phyloP scores from a whole-genome alignment of 2,113 vertebrate genomes.

The Ceyx cyanopectus region DNA sequence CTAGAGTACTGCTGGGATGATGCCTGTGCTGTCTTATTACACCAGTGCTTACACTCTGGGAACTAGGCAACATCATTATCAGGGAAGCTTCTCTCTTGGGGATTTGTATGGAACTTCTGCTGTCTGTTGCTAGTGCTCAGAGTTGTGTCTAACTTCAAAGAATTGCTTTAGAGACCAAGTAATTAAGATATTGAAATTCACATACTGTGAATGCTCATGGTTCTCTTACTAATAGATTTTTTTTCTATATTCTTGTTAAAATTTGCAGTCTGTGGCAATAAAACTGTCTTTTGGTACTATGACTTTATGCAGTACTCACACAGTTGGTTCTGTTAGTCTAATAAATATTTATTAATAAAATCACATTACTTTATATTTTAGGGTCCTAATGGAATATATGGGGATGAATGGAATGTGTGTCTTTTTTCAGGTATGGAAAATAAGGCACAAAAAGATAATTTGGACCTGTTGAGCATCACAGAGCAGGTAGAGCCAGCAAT shows the following conservation, averaged over 20 bases:
- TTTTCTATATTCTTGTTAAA: not conserved
- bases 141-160: not conserved
- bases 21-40: not conserved
- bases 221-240: not conserved
- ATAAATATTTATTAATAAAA: not conserved
- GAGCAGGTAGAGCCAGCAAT: not conserved
- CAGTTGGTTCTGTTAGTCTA: not conserved
- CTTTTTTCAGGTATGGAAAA: not conserved
- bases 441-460: not conserved
- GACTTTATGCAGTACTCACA: not conserved
- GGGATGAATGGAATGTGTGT: rapidly evolving
- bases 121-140: not conserved
- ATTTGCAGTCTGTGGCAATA: not conserved
- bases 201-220: not conserved
- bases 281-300: not conserved
- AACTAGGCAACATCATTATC: not conserved
- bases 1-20: not conserved
- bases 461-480: not conserved
- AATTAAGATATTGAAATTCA: not conserved
- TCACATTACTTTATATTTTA: not conserved
- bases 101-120: not conserved
- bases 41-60: not conserved
- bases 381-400: not conserved
- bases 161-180: not conserved
- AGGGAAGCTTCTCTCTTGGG: not conserved